Conservation (phyloP, 2,888 invertebrate genomes). For the Chydorus sphaericus region DNA sequence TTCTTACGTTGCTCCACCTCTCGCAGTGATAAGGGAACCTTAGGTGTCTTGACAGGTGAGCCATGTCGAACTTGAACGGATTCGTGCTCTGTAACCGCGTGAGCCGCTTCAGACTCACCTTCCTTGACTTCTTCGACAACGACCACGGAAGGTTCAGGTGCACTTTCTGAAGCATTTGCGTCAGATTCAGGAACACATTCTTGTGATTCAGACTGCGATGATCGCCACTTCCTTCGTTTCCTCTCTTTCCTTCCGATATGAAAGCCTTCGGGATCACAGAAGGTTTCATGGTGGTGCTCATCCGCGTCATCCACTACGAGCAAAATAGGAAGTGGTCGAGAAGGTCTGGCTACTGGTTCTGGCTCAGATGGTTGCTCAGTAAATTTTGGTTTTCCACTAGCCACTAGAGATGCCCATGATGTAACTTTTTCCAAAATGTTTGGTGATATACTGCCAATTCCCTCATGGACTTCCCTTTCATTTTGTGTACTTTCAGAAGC, state of each 20-base stretch:
- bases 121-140: background rate
- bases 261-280: conserved; percentile 33
- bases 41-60: background rate
- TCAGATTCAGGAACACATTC: conserved; percentile 11
- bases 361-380: background rate
- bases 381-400: conserved; percentile 17
- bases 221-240: conserved; percentile 29
- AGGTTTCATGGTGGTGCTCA: conserved; percentile 24
- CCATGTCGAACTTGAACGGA: background rate
- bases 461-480: background rate
- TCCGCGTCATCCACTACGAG: conserved; percentile 22
- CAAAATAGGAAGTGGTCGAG: conserved; percentile 3
- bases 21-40: conserved; percentile 6
- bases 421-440: too few species aligned
- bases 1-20: conserved; percentile 10
- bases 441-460: too few species aligned
- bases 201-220: conserved; percentile 21
- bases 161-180: conserved; percentile 2
- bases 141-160: conserved; percentile 12
- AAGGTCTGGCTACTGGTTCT: background rate
- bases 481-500: background rate
- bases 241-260: conserved; percentile 34
- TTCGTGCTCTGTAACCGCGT: background rate
- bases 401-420: conserved; percentile 22
- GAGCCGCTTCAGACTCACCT: background rate